A percentile compares a stretch with the other conserved stretches of the same genome.
phyloP scores from a whole-genome alignment of 2,113 vertebrate genomes.

The Gila orcuttii region DNA sequence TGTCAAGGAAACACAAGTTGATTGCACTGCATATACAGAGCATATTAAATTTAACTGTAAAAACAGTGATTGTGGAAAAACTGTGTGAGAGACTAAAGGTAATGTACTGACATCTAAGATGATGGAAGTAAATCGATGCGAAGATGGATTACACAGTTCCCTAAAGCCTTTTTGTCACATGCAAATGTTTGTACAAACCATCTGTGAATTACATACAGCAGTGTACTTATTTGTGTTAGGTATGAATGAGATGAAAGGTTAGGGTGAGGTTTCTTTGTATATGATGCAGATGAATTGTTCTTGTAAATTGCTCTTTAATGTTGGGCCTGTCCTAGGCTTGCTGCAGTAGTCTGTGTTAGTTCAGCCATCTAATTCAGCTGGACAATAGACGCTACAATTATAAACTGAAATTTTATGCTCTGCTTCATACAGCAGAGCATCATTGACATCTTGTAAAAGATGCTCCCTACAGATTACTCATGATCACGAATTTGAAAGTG shows the following conservation, averaged over 20 bases:
- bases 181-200: neutral
- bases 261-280: neutral
- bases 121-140: neutral
- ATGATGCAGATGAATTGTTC: conserved; percentile 17
- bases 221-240: neutral
- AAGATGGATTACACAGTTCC: neutral
- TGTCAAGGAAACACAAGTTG: conserved; percentile 21
- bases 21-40: neutral
- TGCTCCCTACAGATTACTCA: too few species aligned
- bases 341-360: too few species aligned
- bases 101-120: neutral
- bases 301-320: conserved; percentile 29
- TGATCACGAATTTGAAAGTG: too few species aligned
- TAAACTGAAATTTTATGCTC: too few species aligned
- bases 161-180: neutral
- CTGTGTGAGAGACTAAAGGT: neutral
- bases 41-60: conserved; percentile 26
- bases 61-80: conserved; percentile 1
- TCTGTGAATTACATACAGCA: neutral
- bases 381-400: too few species aligned
- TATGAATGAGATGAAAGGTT: conserved; percentile 6
- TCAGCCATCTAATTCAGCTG: too few species aligned
- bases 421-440: too few species aligned
- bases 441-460: too few species aligned
- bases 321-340: neutral